Evolutionary conservation across 1,140 invertebrate species (phyloP).

Genomic region (Gryon sp.): DNA sequence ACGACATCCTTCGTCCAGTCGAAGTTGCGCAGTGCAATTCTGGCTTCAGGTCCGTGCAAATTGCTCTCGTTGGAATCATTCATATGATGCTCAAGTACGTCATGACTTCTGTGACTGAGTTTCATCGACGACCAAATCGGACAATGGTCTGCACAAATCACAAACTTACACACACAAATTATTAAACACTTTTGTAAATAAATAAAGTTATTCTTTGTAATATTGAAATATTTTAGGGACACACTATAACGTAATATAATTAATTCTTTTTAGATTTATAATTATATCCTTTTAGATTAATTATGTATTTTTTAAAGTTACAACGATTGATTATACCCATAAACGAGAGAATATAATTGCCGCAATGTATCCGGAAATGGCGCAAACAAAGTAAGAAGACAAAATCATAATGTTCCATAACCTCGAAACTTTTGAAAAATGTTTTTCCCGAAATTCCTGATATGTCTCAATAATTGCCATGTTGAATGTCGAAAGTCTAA

Average conservation of each 20-base stretch:
- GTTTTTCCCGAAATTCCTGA: neutral
- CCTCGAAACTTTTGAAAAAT: conserved; percentile 62
- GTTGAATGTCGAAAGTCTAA: neutral
- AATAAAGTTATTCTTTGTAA: too few relatives aligned
- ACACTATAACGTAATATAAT: too few relatives aligned
- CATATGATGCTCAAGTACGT: conserved; percentile 3
- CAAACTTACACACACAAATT: conserved; percentile 8
- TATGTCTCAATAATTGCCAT: neutral
- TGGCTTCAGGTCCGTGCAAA: neutral
- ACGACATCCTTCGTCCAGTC: conserved; percentile 39
- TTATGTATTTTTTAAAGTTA: neutral
- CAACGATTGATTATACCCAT: conserved; percentile 62
- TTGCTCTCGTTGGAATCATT: neutral
- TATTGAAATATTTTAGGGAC: too few relatives aligned
- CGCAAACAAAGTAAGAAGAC: conserved; percentile 36
- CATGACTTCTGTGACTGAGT: neutral
- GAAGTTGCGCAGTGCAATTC: neutral
- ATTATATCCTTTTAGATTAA: too few relatives aligned
- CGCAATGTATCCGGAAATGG: conserved; percentile 58
- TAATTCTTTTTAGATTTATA: conserved; percentile 4
- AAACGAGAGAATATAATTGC: conserved; percentile 65
- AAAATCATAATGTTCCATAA: conserved; percentile 65
- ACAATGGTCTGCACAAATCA: conserved; percentile 63
- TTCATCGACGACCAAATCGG: conserved; percentile 62
- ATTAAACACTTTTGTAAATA: conserved; percentile 10